These are phyloP conservation scores for Athetis lepigone DNA, from an alignment of 2,888 invertebrate species.

Conservation along the genomic window DNA sequence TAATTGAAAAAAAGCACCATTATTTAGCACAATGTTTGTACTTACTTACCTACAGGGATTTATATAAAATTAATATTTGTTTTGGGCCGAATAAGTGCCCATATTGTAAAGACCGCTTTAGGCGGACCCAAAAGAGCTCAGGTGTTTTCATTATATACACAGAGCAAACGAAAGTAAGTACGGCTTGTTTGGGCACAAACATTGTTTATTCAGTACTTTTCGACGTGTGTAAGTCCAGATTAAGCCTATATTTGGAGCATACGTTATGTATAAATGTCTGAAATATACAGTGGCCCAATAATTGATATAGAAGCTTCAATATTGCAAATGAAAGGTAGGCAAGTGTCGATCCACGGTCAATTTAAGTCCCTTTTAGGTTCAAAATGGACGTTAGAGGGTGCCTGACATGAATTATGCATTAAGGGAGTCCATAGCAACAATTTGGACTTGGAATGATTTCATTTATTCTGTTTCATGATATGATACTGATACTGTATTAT, in stretches of 20 bases:
- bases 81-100: conserved; percentile 51
- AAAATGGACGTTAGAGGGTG: conserved; percentile 74
- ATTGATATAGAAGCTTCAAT: conserved; percentile 76
- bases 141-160: conserved; percentile 74
- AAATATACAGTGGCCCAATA: conserved; percentile 58
- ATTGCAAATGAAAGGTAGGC: conserved; percentile 74
- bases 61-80: conserved; percentile 46
- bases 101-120: conserved; percentile 61
- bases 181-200: conserved; percentile 73
- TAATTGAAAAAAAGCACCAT: conserved; percentile 26
- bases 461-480: conserved; percentile 62
- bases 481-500: conserved; percentile 24
- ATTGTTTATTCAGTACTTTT: conserved; percentile 74
- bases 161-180: conserved; percentile 72
- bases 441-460: conserved; percentile 67
- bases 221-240: conserved; percentile 61
- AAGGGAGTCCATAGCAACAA: conserved; percentile 71
- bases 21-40: conserved; percentile 24
- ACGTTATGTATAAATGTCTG: conserved; percentile 29
- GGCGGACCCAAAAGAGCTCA: conserved; percentile 64
- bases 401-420: conserved; percentile 86
- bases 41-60: conserved; percentile 30
- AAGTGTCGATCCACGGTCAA: conserved; percentile 81
- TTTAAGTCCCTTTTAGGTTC: conserved; percentile 79
- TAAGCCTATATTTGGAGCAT: conserved; percentile 59